These are phyloP conservation scores for Simalia tracyae DNA, from an alignment of 2,797 vertebrate genomes.

Conservation along the genomic window DNA sequence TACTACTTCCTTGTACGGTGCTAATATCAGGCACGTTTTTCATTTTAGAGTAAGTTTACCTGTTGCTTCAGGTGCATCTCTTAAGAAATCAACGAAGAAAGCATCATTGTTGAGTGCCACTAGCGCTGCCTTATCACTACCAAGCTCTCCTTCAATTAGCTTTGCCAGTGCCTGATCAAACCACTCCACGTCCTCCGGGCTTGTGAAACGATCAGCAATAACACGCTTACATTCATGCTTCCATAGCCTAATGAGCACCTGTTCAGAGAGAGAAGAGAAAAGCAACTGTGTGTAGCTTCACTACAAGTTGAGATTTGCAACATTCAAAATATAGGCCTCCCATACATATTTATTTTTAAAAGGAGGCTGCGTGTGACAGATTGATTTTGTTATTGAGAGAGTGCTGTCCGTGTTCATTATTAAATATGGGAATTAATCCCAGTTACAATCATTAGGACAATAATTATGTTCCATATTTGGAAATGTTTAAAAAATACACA, in stretches of 20 bases:
- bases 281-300: background rate
- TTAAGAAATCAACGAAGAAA: conserved; percentile 94
- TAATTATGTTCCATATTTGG: background rate
- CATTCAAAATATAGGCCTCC: background rate
- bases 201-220: conserved; percentile 91
- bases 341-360: background rate
- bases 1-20: background rate
- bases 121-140: conserved; percentile 64
- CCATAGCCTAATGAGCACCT: conserved; percentile 89
- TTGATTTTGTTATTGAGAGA: background rate
- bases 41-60: conserved; percentile 72
- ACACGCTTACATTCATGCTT: conserved; percentile 95
- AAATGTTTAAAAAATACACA: background rate
- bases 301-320: background rate
- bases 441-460: background rate
- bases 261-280: background rate
- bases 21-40: background rate
- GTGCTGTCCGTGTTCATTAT: background rate
- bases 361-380: background rate
- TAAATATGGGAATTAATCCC: background rate
- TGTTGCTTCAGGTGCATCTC: conserved; percentile 84
- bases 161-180: conserved; percentile 81
- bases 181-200: conserved; percentile 84
- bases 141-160: conserved; percentile 80
- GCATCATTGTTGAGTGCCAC: conserved; percentile 75